Evolutionary conservation across 2,113 vertebrate species (phyloP), one percentile per base, ranked within the genome.

Genomic region (Callocephalon fimbriatum): DNA sequence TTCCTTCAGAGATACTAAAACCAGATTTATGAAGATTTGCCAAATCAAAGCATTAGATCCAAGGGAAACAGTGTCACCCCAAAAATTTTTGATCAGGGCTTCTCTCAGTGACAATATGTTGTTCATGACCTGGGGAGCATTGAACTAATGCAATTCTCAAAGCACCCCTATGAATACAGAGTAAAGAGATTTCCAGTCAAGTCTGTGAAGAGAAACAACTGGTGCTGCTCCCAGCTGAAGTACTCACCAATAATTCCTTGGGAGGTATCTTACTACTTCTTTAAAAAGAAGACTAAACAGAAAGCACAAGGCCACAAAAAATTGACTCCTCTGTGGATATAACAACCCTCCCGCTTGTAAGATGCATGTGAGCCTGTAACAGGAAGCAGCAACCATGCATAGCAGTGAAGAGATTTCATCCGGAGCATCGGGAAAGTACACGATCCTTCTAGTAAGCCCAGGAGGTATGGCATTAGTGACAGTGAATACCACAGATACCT

Each of bases 291-390:
- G 51, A 66, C 78, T 53, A 95, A 94, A 96, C 37, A 86, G 78
- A 96, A 96, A 96, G 88, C 97, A 98, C 93, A 96, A 94, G 88
- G 95, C 93, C 77, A 96, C 94, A 95, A 70, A 88, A 88, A 86
- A 94, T 59, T 74, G 86, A 96, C 58, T 38, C 77, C 61, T 86
- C 75, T 23, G 7, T 63, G 86, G 3, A 93, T 86, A 84, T 70
- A 95, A 95, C 44, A 91, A 89, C 84, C 88, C 79, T 88, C 38
- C 95, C 95, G 62, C 78, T 86, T 90, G 92, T 75, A 89, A 68
- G 85, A 95, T 16, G 62, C 73, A 82, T 61, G 94, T 97, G 82
- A 97, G 82, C 93, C 87, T 25, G 8, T 63, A 86, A 95, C 22
- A 48, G 88, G 68, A 94, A 48, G 25, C 42, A 44, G 92, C 88